Evolutionary conservation across 2,797 vertebrate species (phyloP).

Genomic region (Arnoldichthys spilopterus): DNA sequence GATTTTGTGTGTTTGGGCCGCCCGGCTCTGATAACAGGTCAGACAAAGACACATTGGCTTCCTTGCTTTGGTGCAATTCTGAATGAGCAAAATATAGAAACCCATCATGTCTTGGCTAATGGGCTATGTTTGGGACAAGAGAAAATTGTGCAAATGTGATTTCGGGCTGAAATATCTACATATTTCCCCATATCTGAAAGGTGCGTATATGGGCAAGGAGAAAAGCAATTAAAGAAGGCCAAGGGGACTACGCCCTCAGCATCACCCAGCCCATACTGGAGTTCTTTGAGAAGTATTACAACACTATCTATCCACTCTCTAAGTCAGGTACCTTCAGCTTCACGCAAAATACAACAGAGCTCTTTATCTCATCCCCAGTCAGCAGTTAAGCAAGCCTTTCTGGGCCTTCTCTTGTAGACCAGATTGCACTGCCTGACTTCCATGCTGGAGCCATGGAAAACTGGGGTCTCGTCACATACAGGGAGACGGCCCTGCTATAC

Average conservation of each 20-base stretch:
- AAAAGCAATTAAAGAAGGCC: constrained; percentile 71
- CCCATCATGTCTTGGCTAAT: not conserved
- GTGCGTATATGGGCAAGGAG: constrained; percentile 91
- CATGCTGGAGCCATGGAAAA: constrained; percentile 93
- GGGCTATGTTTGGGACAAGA: too few relatives aligned
- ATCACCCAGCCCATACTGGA: constrained; percentile 82
- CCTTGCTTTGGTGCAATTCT: not conserved
- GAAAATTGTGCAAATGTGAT: not conserved
- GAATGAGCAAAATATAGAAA: not conserved
- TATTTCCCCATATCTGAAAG: constrained; percentile 66
- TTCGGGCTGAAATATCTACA: not conserved
- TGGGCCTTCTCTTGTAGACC: constrained; percentile 74
- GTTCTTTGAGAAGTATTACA: constrained; percentile 84
- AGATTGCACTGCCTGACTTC: constrained; percentile 90
- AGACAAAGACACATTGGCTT: too few relatives aligned
- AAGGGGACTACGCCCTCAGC: constrained; percentile 77
- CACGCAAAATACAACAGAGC: not conserved
- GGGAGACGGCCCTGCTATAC: constrained; percentile 85
- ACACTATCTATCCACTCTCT: constrained; percentile 78
- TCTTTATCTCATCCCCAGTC: not conserved
- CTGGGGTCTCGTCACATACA: constrained; percentile 95
- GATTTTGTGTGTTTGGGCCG: too few relatives aligned
- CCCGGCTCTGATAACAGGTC: too few relatives aligned
- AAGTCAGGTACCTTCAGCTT: constrained; percentile 82
- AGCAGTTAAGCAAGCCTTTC: not conserved